A percentile compares a stretch with the other conserved stretches of the same genome.
Evolutionary conservation across 2,888 invertebrate genomes (phyloP).

Genomic region (Malthinus seriepunctatus): DNA sequence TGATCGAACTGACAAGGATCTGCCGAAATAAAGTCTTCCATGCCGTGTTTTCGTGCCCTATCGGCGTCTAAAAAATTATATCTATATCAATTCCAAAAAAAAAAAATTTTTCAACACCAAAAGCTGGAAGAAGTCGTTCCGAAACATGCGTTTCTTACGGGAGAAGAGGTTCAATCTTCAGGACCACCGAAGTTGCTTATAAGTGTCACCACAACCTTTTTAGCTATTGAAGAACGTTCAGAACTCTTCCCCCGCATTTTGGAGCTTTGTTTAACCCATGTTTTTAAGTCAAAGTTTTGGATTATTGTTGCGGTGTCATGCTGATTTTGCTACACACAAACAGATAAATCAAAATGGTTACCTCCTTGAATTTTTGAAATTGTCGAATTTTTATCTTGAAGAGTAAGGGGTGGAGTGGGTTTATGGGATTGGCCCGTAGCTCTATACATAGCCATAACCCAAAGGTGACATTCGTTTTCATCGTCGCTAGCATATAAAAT

Average conservation of each 20-base stretch:
- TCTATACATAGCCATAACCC: conserved; percentile 99
- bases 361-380: conserved; percentile 91
- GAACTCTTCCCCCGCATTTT: too few relatives aligned
- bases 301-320: too few relatives aligned
- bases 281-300: too few relatives aligned
- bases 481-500: conserved; percentile 95
- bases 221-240: too few relatives aligned
- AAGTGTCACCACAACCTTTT: too few relatives aligned
- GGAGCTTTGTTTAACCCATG: too few relatives aligned
- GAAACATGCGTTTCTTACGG: too few relatives aligned
- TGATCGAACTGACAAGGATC: conserved; percentile 98
- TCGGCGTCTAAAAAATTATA: conserved; percentile 72
- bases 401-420: conserved; percentile 86
- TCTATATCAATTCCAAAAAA: neutral
- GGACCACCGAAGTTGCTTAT: too few relatives aligned
- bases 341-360: conserved; percentile 43
- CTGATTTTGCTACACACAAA: neutral
- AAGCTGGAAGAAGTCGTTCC: neutral
- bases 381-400: conserved; percentile 81
- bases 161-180: too few relatives aligned
- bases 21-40: conserved; percentile 99
- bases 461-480: conserved; percentile 96
- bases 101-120: too few relatives aligned
- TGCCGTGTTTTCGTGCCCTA: conserved; percentile 96
- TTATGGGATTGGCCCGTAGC: conserved; percentile 99